Base-by-base conservation (phyloP, 2,888 invertebrate genomes). In the Apantesis nais region DNA sequence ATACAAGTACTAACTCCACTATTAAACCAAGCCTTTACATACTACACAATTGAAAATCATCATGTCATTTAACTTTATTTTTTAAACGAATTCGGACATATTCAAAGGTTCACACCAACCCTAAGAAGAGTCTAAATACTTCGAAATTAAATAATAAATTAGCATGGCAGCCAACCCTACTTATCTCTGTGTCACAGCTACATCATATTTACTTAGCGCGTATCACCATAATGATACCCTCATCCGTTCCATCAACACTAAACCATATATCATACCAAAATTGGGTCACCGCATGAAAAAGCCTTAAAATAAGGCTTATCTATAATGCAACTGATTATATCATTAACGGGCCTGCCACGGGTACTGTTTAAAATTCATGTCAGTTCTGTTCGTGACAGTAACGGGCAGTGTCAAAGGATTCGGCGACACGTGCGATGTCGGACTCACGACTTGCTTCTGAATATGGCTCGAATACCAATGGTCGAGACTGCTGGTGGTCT, bases 281-380 rank as follows among this genome's bases (percentile, higher is more conserved):
- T 75, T 75, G 60, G 80, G 78, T 71, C 80, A 77, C 66, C 60
- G 25, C 69, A 71, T 70, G 71, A 74, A 78, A 72, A 73, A 80
- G 71, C 68, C 67, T 82, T 74, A 73, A 74, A 80, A 70, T 63
- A 11, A 44, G 41, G 74, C 78, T 79, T 81, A 81, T 83, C 81
- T 81, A 72, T 75, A 77, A 77, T 76, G 72, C 70, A 78, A 29
- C 71, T 76, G 79, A 83, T 81, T 83, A 83, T 73, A 81, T 74
- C 79, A 81, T 75, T 72, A 68, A 58, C 29, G 67, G 73, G 72
- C 72, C 78, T 82, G 78, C 81, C 72, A 80, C 68, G 71, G 72
- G 72, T 62, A 60, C 81, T 83, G 79, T 81, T 88, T 87, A 82
- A 82, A 78, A 88, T 88, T 87, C 87, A 85, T 75, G 81, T 76